Evolutionary conservation across 1,140 invertebrate species (phyloP).

Genomic region (Globodera ellingtonae): DNA sequence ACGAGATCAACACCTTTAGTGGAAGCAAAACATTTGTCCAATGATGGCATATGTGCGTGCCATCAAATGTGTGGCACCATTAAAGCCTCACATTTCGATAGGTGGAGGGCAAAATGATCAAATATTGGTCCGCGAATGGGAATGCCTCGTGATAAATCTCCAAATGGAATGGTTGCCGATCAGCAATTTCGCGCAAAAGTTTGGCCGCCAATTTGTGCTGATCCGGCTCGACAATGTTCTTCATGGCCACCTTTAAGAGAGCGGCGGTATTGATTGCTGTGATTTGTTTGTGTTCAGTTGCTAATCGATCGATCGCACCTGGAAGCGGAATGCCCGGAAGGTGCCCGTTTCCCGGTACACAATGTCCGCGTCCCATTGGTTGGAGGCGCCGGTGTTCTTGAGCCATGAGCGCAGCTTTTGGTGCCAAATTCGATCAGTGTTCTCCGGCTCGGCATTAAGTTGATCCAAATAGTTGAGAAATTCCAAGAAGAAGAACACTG

Average conservation of each 20-base stretch:
- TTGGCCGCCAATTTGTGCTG: slow-evolving; percentile 64
- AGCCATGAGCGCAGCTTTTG: slow-evolving; percentile 61
- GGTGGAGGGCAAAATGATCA: slow-evolving; percentile 66
- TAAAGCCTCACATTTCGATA: slow-evolving; percentile 64
- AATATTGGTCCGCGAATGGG: slow-evolving; percentile 65
- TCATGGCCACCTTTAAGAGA: slow-evolving; percentile 57
- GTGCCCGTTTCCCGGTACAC: slow-evolving; percentile 50
- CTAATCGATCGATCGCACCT: slow-evolving; percentile 40
- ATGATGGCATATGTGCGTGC: not conserved
- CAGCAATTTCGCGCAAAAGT: slow-evolving; percentile 59
- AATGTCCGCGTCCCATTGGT: slow-evolving; percentile 63
- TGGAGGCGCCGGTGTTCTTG: slow-evolving; percentile 60
- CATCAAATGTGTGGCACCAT: not conserved
- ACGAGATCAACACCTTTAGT: slow-evolving; percentile 61
- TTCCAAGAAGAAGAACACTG: slow-evolving; percentile 64
- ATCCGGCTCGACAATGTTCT: slow-evolving; percentile 65
- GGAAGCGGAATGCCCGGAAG: slow-evolving; percentile 54
- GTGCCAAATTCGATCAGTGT: slow-evolving; percentile 62
- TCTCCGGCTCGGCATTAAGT: slow-evolving; percentile 63
- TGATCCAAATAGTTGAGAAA: slow-evolving; percentile 63
- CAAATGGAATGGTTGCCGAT: slow-evolving; percentile 59
- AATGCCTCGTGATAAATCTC: slow-evolving; percentile 64
- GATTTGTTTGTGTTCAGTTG: too few species aligned
- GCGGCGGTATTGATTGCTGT: not conserved
- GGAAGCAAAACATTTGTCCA: not conserved